A percentile compares a stretch with the other conserved stretches of the same genome.
Conservation (phyloP, 2,797 vertebrate genomes). For the Crocodylus rhombifer region DNA sequence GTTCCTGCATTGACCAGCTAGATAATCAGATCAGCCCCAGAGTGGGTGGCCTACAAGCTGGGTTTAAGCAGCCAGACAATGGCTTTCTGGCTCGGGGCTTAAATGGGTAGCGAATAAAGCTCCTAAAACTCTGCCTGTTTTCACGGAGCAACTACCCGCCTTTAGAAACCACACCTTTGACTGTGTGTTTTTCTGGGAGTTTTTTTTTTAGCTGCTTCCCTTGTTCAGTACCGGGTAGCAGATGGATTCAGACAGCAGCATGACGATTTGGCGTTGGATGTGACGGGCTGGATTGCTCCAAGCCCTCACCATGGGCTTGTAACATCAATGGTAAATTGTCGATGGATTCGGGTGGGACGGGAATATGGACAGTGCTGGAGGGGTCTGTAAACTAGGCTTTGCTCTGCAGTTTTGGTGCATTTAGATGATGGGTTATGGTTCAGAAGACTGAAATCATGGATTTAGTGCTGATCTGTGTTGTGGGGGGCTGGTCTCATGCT, state of each 20-base stretch:
- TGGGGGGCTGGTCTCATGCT: no score
- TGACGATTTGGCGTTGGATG: neutral
- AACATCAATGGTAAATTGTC: no score
- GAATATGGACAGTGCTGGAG: no score
- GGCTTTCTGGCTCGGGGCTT: neutral
- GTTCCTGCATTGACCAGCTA: neutral
- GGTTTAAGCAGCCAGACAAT: neutral
- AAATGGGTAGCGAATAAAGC: neutral
- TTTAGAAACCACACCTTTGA: neutral
- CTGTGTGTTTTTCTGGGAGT: neutral
- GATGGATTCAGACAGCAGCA: neutral
- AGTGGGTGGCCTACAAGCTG: neutral
- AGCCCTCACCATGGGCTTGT: neutral
- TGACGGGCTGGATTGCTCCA: neutral
- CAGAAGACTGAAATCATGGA: no score
- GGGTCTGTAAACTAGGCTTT: no score
- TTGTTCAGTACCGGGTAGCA: neutral
- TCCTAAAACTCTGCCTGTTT: no score
- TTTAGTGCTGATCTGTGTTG: no score
- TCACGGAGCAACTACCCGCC: neutral
- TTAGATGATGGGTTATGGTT: no score
- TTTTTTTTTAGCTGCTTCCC: neutral
- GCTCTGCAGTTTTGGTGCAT: no score
- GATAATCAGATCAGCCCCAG: neutral
- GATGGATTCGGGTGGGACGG: no score